A percentile compares a stretch with the other conserved stretches of the same genome.
phyloP scores from a whole-genome alignment of 2,888 invertebrate species.

The Halocaridina rubra region DNA sequence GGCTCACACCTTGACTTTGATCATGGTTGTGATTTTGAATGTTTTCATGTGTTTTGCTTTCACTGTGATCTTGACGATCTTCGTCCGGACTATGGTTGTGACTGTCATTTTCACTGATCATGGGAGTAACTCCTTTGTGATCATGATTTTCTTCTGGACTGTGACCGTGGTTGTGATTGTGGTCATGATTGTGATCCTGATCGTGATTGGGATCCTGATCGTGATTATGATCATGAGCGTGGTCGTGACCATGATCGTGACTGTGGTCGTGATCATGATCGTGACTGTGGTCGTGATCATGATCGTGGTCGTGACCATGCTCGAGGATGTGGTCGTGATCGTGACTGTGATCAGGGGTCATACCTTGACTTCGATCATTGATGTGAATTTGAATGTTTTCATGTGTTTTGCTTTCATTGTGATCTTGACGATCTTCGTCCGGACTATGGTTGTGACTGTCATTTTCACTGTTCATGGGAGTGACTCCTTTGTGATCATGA shows the following conservation, averaged over 20 bases:
- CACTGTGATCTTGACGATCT: no score
- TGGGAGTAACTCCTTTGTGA: neutral
- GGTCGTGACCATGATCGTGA: neutral
- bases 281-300: neutral
- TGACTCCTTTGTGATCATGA: neutral
- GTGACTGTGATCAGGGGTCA: no score
- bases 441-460: neutral
- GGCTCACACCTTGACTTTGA: no score
- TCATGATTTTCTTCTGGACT: neutral
- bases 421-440: no score
- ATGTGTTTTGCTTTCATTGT: no score
- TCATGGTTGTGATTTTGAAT: no score
- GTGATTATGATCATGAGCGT: neutral
- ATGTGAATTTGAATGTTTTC: neutral
- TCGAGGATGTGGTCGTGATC: no score
- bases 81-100: neutral
- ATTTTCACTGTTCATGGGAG: neutral
- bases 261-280: neutral
- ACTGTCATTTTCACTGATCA: neutral
- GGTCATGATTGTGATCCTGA: slow-evolving; percentile 1
- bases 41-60: no score
- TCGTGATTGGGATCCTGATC: neutral
- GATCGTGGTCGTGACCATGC: neutral
- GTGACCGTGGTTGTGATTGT: neutral
- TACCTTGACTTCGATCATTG: neutral